Evolutionary conservation across 2,113 vertebrate species (phyloP).

Genomic region (Pygoscelis antarcticus): DNA sequence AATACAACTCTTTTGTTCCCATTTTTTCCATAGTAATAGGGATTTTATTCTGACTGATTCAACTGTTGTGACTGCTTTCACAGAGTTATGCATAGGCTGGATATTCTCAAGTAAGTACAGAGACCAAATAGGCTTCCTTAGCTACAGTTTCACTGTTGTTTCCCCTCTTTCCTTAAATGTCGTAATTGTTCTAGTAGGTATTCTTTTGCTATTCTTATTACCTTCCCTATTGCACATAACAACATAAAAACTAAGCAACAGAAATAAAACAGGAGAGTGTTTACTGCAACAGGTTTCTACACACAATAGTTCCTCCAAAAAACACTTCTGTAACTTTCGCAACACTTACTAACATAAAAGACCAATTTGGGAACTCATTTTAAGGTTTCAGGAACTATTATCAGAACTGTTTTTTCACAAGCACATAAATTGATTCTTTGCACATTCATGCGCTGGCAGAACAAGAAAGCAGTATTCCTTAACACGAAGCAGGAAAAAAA

Average conservation of each 20-base stretch:
- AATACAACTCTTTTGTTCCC: not conserved
- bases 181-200: not conserved
- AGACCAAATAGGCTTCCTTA: not conserved
- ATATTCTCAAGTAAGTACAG: not conserved
- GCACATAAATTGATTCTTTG: not conserved
- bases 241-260: slow-evolving; percentile 8
- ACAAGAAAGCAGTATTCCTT: not conserved
- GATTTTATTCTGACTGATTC: not conserved
- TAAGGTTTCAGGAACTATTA: not conserved
- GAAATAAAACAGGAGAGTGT: slow-evolving; percentile 5
- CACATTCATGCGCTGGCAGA: not conserved
- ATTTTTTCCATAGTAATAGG: not conserved
- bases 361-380: slow-evolving; percentile 5
- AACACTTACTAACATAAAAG: slow-evolving; percentile 3
- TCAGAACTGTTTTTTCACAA: not conserved
- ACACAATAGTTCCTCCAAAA: slow-evolving; percentile 5
- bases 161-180: not conserved
- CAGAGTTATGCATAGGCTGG: not conserved
- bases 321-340: not conserved
- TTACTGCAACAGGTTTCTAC: slow-evolving; percentile 32
- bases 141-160: not conserved
- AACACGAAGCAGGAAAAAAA: not conserved
- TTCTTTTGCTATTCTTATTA: slow-evolving; percentile 21
- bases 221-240: not conserved
- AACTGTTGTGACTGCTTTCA: not conserved